Evolutionary conservation across 2,888 invertebrate species (phyloP), one percentile per base, ranked within the genome.

Genomic region (Sceliomorpha sp.): DNA sequence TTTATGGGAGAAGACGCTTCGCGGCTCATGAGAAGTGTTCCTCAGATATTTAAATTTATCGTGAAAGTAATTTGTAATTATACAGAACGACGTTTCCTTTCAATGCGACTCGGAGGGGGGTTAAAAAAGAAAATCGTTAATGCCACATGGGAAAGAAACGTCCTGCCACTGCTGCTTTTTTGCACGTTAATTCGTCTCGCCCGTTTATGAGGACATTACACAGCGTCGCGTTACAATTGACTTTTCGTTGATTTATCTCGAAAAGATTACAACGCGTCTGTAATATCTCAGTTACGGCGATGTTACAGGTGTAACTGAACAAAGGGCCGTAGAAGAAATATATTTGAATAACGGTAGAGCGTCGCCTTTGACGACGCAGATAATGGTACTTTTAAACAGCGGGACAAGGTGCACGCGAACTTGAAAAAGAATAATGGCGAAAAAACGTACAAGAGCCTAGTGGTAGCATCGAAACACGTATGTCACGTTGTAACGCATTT

Each of bases 401-500:
- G 40, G 47, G 59, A 59, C 40, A 40, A 63, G 56, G 66, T 56
- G 69, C 71, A 69, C 62, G 66, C 70, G 60, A 64, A 63, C 69
- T 64, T 56, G 59, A 15, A 42, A 10, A 67, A 60, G 39, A 63
- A 5, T 2, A 20, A 20, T 20, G 31, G 24, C 39, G 53, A 63
- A 59, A 73, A 63, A 68, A 50, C 53, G 48, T 66, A 66, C 59
- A 70, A 64, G 68, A 55, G 45, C 48, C 62, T 40, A 32, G 42
- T 17, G 44, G 68, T 58, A 72, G 71, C 68, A 48, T 71, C 69
- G 70, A 70, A 70, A 71, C 63, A 68, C 71, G 59, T 72, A 69
- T 67, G 45, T 39, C 47, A 68, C 70, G 70, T 50, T 66, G 69
- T 64, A 72, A 67, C 59, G 73, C 68, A 76, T 78, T 78, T 76